Evolutionary conservation across 2,113 vertebrate species (phyloP).

Genomic region (Anhinga rufa): DNA sequence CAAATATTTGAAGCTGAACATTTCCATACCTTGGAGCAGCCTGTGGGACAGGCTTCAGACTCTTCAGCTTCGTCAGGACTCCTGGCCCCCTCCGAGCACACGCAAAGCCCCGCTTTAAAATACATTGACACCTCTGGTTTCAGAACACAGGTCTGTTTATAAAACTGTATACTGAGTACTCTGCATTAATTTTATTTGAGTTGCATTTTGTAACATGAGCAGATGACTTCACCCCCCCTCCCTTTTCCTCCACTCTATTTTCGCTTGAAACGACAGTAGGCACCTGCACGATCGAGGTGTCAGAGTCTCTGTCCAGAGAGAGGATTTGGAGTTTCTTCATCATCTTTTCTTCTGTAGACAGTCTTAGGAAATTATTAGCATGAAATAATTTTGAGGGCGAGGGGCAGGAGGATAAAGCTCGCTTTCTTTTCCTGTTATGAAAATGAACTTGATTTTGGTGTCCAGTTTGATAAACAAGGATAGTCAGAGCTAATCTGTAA

Average conservation of each 20-base stretch:
- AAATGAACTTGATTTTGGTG: slow-evolving; percentile 37
- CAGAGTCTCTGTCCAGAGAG: slow-evolving; percentile 27
- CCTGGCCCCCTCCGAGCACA: not conserved
- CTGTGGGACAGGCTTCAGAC: not conserved
- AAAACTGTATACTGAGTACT: not conserved
- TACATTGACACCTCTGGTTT: not conserved
- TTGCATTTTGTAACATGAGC: not conserved
- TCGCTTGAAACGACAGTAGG: not conserved
- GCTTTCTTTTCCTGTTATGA: slow-evolving; percentile 1
- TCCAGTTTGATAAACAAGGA: slow-evolving; percentile 18
- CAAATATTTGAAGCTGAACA: slow-evolving; percentile 5
- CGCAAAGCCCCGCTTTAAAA: not conserved
- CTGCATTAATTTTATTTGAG: not conserved
- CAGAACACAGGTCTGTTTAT: slow-evolving; percentile 8
- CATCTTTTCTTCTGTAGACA: slow-evolving; percentile 10
- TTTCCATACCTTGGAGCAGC: not conserved
- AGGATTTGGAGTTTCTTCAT: slow-evolving; percentile 4
- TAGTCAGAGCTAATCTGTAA: slow-evolving; percentile 25
- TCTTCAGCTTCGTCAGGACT: not conserved
- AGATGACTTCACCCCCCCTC: not conserved
- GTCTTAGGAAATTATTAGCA: slow-evolving; percentile 18
- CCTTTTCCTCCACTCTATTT: not conserved
- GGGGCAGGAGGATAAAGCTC: slow-evolving; percentile 30
- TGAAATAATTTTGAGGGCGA: not conserved
- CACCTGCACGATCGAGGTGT: not conserved